These are phyloP conservation scores for Entelurus aequoreus DNA, from an alignment of 2,113 vertebrate species.

Conservation along the genomic window DNA sequence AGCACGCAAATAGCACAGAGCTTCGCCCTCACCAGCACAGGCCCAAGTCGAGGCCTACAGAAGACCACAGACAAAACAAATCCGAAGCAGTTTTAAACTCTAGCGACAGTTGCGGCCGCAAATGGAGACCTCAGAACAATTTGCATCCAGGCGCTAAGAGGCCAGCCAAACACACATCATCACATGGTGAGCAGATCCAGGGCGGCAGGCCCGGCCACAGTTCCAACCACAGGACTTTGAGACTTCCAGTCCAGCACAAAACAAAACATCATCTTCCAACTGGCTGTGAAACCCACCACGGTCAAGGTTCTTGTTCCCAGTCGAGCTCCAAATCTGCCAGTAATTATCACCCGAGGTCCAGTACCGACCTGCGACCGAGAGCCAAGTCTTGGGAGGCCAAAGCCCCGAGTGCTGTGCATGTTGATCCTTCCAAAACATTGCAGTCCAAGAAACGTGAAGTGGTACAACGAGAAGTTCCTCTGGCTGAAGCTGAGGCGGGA, in stretches of 20 bases:
- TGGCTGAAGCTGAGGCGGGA: conserved; percentile 20
- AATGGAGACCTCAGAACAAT: conserved; percentile 42
- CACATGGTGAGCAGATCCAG: conserved; percentile 39
- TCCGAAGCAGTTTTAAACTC: conserved; percentile 25
- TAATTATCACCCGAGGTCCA: conserved; percentile 27
- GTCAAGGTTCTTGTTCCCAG: conserved; percentile 33
- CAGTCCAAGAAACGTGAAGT: conserved; percentile 48
- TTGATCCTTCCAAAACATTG: conserved; percentile 28
- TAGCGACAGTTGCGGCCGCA: conserved; percentile 34
- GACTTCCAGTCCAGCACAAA: conserved; percentile 8
- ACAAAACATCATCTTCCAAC: conserved; percentile 33
- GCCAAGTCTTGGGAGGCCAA: conserved; percentile 41
- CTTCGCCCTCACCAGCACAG: conserved; percentile 28
- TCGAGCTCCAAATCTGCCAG: conserved; percentile 34
- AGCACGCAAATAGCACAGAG: conserved; percentile 31
- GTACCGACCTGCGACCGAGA: conserved; percentile 33
- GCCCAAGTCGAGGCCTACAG: conserved; percentile 32
- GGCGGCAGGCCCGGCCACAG: conserved; percentile 29
- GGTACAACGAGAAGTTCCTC: conserved; percentile 28
- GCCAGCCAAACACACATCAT: conserved; percentile 33
- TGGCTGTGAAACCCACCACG: conserved; percentile 26
- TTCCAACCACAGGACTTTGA: conserved; percentile 35
- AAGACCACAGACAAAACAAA: conserved; percentile 40
- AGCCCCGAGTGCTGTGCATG: conserved; percentile 21
- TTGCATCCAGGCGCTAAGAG: conserved; percentile 33